Evolutionary conservation across 2,113 vertebrate genomes (phyloP).

Genomic region (Pelodiscus sinensis): DNA sequence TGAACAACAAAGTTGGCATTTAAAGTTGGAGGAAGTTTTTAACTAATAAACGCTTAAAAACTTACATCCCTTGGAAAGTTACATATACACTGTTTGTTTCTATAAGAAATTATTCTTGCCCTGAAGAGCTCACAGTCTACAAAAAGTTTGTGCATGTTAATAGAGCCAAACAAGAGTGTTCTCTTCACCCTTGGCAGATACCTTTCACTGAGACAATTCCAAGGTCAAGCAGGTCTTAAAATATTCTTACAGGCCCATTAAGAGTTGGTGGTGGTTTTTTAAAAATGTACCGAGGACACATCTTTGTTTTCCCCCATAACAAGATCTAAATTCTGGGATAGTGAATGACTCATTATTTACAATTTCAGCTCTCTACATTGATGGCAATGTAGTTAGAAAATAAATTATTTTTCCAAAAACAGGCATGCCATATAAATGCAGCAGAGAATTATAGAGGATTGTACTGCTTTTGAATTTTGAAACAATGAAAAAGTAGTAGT

Average conservation of each 20-base stretch:
- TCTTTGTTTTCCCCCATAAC: background rate
- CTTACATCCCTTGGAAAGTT: background rate
- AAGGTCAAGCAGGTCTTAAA: background rate
- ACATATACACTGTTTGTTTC: background rate
- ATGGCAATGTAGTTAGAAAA: slow-evolving; percentile 24
- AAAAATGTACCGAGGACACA: background rate
- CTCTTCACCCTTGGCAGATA: background rate
- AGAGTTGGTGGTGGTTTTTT: background rate
- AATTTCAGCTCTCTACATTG: slow-evolving; percentile 20
- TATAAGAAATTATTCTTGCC: background rate
- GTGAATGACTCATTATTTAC: background rate
- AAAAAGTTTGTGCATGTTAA: background rate
- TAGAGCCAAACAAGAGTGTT: background rate
- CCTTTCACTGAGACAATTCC: background rate
- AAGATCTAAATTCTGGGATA: background rate
- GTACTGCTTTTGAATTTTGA: background rate
- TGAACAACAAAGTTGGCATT: no score
- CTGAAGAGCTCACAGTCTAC: background rate
- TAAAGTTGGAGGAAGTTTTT: no score
- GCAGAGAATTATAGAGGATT: background rate
- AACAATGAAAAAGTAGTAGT: background rate
- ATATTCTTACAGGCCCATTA: background rate
- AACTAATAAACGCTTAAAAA: no score
- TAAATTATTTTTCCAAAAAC: slow-evolving; percentile 37
- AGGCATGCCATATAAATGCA: slow-evolving; percentile 19